phyloP scores from a whole-genome alignment of 2,888 invertebrate species.

The Zele albiditarsus region DNA sequence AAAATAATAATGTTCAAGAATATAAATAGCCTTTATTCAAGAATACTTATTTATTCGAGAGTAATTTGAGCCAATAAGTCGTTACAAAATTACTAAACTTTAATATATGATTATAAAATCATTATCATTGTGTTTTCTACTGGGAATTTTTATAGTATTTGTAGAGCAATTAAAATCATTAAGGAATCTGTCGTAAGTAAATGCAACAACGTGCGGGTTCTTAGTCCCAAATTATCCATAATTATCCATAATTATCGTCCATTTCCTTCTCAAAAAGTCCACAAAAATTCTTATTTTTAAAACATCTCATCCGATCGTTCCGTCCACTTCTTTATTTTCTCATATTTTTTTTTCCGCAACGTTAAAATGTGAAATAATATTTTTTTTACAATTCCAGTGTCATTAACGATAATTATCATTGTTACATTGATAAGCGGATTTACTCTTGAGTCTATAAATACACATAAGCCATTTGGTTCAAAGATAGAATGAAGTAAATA shows the following conservation, averaged over 20 bases:
- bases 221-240: neutral
- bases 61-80: too few relatives aligned
- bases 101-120: too few relatives aligned
- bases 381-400: too few relatives aligned
- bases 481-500: constrained; percentile 25
- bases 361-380: neutral
- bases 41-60: too few relatives aligned
- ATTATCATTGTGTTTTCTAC: too few relatives aligned
- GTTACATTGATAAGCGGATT: constrained; percentile 13
- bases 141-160: too few relatives aligned
- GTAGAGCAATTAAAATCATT: too few relatives aligned
- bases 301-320: neutral
- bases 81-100: too few relatives aligned
- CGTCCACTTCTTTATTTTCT: neutral
- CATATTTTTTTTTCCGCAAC: neutral
- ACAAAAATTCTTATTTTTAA: neutral
- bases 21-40: too few relatives aligned
- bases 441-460: constrained; percentile 2
- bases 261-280: neutral
- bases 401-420: neutral
- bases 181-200: too few relatives aligned
- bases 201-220: neutral
- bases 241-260: neutral
- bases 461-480: neutral
- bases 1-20: too few relatives aligned